Conservation (phyloP, 2,113 vertebrate species). For the Prolemur simus region DNA sequence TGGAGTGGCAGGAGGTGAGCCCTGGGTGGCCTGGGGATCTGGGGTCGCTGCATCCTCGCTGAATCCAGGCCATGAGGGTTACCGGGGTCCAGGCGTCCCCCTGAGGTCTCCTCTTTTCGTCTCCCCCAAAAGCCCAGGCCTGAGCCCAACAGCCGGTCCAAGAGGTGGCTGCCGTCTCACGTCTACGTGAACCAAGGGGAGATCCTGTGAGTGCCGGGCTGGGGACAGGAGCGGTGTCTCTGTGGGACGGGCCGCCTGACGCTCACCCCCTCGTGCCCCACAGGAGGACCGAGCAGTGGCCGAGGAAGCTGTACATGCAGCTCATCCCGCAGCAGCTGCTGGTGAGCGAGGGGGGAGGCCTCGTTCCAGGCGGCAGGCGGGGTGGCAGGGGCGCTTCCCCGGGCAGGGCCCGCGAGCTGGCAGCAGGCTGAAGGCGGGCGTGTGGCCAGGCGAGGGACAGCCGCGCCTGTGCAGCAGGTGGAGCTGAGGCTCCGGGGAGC, state of each 20-base stretch:
- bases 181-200: constrained; percentile 95
- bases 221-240: rapidly evolving
- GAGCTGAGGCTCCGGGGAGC: neutral
- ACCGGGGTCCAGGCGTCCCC: rapidly evolving
- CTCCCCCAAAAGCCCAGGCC: constrained; percentile 91
- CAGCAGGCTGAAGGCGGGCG: neutral
- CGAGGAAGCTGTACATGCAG: constrained; percentile 94
- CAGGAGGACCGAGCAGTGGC: constrained; percentile 96
- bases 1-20: constrained; percentile 95
- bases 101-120: constrained; percentile 1
- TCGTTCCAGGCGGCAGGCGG: neutral
- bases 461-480: neutral
- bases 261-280: rapidly evolving
- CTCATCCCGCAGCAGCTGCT: constrained; percentile 94
- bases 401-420: neutral
- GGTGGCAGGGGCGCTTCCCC: neutral
- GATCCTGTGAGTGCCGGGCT: constrained; percentile 90
- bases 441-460: neutral
- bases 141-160: constrained; percentile 91
- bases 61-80: neutral
- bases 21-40: neutral
- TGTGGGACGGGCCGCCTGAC: neutral
- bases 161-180: constrained; percentile 92
- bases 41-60: rapidly evolving
- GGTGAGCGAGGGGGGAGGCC: constrained; percentile 82